Conservation (phyloP, 2,888 invertebrate genomes). For the Dione vanillae region DNA sequence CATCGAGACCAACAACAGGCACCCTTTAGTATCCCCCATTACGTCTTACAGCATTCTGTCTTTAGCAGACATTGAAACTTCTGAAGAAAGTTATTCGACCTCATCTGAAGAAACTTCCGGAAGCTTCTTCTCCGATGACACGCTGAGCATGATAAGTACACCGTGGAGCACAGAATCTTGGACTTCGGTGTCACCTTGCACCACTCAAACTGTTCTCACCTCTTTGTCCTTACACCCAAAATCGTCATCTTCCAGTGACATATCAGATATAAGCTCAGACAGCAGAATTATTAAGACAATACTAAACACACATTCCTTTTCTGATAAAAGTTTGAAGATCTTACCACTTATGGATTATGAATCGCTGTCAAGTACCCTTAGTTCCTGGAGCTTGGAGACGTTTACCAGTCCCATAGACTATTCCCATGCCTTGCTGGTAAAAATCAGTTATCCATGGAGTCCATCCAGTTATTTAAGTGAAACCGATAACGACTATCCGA, state of each 20-base stretch:
- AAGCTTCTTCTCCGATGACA: conserved; percentile 49
- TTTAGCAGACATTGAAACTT: conserved; percentile 33
- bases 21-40: conserved; percentile 2
- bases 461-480: conserved; percentile 47
- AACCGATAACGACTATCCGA: conserved; percentile 58
- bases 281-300: conserved; percentile 43
- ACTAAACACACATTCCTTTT: not conserved
- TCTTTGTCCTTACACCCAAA: not conserved
- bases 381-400: conserved; percentile 61
- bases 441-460: conserved; percentile 59
- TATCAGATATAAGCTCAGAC: conserved; percentile 30
- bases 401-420: conserved; percentile 51
- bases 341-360: not conserved
- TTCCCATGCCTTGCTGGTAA: conserved; percentile 38
- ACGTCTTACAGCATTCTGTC: conserved; percentile 29
- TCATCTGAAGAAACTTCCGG: conserved; percentile 27
- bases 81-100: conserved; percentile 17
- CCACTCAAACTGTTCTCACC: conserved; percentile 1
- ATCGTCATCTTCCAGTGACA: conserved; percentile 49
- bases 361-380: conserved; percentile 43
- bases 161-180: conserved; percentile 64
- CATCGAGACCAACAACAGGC: not conserved
- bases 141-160: conserved; percentile 61
- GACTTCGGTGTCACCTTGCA: conserved; percentile 32
- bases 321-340: conserved; percentile 12